Conservation (phyloP, 2,888 invertebrate species). For the Protula sp. region DNA sequence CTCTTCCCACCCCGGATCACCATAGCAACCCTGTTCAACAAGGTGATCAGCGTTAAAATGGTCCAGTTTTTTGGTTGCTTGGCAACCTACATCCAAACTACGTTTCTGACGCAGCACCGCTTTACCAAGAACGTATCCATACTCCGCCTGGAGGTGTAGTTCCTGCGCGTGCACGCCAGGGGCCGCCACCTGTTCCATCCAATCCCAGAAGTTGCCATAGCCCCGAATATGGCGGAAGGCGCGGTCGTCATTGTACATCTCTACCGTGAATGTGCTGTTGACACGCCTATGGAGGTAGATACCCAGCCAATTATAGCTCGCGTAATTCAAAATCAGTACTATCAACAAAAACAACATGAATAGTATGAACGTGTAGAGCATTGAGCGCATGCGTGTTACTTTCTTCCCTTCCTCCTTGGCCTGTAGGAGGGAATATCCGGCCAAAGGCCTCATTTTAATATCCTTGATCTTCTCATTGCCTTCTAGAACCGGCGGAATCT, state of each 20-base stretch:
- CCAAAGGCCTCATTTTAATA: conserved; percentile 37
- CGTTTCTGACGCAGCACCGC: neutral
- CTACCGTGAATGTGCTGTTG: conserved; percentile 21
- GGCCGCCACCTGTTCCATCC: neutral
- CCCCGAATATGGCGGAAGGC: neutral
- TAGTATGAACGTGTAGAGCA: conserved; percentile 35
- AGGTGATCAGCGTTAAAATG: neutral
- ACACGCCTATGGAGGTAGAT: conserved; percentile 27
- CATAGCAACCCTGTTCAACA: neutral
- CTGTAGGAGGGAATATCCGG: conserved; percentile 42
- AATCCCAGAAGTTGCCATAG: neutral
- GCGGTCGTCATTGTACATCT: neutral
- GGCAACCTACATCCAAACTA: neutral
- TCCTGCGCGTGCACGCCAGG: neutral
- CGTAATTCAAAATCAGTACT: conserved; percentile 33
- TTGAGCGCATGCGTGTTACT: conserved; percentile 32
- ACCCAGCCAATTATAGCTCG: conserved; percentile 27
- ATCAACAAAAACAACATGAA: conserved; percentile 36
- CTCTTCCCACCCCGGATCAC: neutral
- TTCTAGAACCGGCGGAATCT: conserved; percentile 33
- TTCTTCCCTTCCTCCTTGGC: conserved; percentile 39
- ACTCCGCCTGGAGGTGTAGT: neutral
- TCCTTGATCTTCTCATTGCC: conserved; percentile 42
- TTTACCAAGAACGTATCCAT: neutral
- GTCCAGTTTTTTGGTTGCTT: too few relatives aligned